A percentile compares a stretch with the other conserved stretches of the same genome.
Evolutionary conservation across 92 coral and sea anemone species (phyloP).

Genomic region (Epizoanthus stellaris): DNA sequence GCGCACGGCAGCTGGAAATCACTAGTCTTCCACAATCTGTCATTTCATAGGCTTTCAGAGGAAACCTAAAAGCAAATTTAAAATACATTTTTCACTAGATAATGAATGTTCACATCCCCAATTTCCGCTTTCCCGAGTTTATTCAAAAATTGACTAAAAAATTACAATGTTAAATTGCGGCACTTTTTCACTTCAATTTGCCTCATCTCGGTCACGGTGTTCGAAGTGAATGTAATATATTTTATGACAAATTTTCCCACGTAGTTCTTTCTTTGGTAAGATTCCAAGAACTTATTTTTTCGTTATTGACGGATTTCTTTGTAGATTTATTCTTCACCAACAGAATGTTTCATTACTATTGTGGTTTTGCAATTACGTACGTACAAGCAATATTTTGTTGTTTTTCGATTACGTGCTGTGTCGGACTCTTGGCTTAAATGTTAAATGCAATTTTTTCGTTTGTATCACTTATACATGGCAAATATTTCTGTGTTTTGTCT

Average conservation of each 20-base stretch:
- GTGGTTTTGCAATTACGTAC: not conserved
- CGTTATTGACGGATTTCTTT: not conserved
- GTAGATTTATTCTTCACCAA: constrained; percentile 4
- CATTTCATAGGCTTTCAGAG: constrained; percentile 9
- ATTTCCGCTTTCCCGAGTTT: constrained; percentile 18
- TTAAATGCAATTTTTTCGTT: not conserved
- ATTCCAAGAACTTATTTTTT: not conserved
- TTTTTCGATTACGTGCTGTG: constrained; percentile 2
- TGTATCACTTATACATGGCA: not conserved
- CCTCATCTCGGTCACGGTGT: not conserved
- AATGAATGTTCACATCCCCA: not conserved
- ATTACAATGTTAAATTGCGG: not conserved
- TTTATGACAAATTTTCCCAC: not conserved
- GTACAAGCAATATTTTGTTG: not conserved
- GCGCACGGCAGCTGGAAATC: constrained; percentile 20
- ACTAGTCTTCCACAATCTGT: not conserved
- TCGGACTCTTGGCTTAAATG: not conserved
- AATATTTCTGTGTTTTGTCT: not conserved
- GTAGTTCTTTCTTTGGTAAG: not conserved
- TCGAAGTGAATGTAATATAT: not conserved
- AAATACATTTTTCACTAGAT: constrained; percentile 31
- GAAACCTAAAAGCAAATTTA: constrained; percentile 11
- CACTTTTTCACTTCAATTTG: not conserved
- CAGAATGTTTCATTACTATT: not conserved
- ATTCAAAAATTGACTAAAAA: not conserved